Base-by-base conservation (phyloP, 2,888 invertebrate species). In the Punctoribates punctum region DNA sequence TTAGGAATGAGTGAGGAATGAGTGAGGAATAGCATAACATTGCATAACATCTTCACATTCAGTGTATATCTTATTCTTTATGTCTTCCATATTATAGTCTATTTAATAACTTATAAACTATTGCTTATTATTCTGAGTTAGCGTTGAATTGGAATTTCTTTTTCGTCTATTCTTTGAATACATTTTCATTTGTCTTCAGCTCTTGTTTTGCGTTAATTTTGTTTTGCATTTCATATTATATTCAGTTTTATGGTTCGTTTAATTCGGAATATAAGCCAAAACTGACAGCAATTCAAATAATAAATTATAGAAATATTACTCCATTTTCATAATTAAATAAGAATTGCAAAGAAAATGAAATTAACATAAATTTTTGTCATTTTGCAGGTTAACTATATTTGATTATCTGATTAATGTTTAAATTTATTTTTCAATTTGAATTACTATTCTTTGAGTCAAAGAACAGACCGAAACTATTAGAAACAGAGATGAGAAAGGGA, bases 221-320 rank as follows among this genome's bases (percentile, higher is more conserved):
- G 23, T 60, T 25, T 27, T 25, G 60, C 20, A 27, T 60, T 67
- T 34, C 34, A 67, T 38, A 38, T 67, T n/a, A 67, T 51, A 67
- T 67, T 67, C 27, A 34, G 25, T 67, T 67, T 67, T 67, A 67
- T 67, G 65, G 65, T 67, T 67, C 38, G 65, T 67, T 67, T 38
- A 67, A 38, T 38, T 38, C 34, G 2, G n/a, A 20, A 29, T 67
- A 15, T 67, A 38, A 67, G 5, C 38, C 27, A 5, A 67, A 67
- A 27, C 11, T 67, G 34, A 67, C 38, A 67, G 9, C 17, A 38
- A 38, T 34, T 34, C 65, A 67, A 51, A 20, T 20, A 51, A 20
- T 6, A 51, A 51, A 51, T n/a, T n/a, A 6, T n/a, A n/a, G 20
- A 20, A 51, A 51, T n/a, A 20, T 51, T 17, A 51, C 5, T 42